Percentiles rank a stretch among this genome's conserved stretches.
Evolutionary conservation across 1,140 invertebrate species (phyloP).

Genomic region (Ephestia elutella): DNA sequence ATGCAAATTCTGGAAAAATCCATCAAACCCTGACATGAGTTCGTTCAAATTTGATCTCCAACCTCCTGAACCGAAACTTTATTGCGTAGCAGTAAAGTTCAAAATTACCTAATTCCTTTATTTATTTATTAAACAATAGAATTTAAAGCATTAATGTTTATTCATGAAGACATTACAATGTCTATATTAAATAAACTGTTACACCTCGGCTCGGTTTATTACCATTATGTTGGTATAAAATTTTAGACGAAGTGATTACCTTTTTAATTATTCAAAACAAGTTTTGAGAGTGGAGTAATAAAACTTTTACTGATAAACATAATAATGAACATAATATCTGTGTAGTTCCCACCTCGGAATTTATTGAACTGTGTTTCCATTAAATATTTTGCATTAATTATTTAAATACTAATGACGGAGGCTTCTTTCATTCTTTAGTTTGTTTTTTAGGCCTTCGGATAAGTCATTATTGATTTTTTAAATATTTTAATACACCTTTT

Average conservation of each 20-base stretch:
- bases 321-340: background rate
- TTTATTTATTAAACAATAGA: conserved; percentile 9
- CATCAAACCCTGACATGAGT: background rate
- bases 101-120: background rate
- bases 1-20: conserved; percentile 5
- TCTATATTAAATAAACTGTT: conserved; percentile 12
- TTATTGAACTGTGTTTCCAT: too few relatives aligned
- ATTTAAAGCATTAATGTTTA: conserved; percentile 6
- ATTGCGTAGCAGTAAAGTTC: conserved; percentile 3
- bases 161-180: conserved; percentile 11
- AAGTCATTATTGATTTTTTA: too few relatives aligned
- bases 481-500: too few relatives aligned
- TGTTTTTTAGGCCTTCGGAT: too few relatives aligned
- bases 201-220: conserved; percentile 1
- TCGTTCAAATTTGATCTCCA: background rate
- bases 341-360: too few relatives aligned
- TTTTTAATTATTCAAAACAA: background rate
- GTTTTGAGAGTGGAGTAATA: background rate
- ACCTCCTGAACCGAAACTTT: conserved; percentile 2
- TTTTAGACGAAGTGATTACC: background rate
- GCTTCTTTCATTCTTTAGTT: too few relatives aligned
- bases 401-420: too few relatives aligned
- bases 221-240: conserved; percentile 2
- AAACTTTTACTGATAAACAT: background rate
- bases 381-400: too few relatives aligned